Percentiles rank a stretch among this genome's conserved stretches.
Conservation (phyloP, 2,113 vertebrate genomes). For the Erpornis zantholeuca region DNA sequence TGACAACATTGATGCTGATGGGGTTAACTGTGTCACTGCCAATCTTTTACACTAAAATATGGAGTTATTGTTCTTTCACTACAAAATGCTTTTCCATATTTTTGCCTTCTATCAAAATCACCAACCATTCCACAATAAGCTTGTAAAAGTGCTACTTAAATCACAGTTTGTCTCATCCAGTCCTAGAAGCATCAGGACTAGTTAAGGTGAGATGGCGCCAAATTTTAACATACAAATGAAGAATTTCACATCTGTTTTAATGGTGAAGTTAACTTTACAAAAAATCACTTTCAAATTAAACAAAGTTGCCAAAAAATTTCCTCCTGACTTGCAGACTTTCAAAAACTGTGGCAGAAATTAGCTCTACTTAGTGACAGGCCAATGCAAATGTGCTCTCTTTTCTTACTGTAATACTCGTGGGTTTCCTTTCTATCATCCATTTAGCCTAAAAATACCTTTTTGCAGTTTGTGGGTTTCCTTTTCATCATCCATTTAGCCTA, state of each 20-base stretch:
- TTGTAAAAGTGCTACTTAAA: neutral
- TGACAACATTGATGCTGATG: neutral
- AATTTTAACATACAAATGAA: neutral
- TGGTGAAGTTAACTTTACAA: neutral
- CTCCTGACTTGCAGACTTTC: neutral
- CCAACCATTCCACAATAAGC: neutral
- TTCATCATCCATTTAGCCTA: neutral
- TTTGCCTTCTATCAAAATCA: neutral
- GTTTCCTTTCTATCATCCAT: neutral
- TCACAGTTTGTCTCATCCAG: neutral
- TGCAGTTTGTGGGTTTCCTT: neutral
- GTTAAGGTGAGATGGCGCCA: neutral
- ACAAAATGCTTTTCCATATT: neutral
- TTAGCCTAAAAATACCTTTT: slow-evolving; percentile 11
- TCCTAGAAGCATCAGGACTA: neutral
- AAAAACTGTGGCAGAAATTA: neutral
- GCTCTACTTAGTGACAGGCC: neutral
- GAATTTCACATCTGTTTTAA: neutral
- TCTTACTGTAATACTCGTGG: neutral
- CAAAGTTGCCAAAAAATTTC: neutral
- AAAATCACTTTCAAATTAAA: neutral
- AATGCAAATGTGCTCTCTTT: neutral
- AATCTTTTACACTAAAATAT: neutral
- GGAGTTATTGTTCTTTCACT: neutral
- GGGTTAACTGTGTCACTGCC: neutral